Evolutionary conservation across 2,888 invertebrate species (phyloP).

Genomic region (Mantis religiosa): DNA sequence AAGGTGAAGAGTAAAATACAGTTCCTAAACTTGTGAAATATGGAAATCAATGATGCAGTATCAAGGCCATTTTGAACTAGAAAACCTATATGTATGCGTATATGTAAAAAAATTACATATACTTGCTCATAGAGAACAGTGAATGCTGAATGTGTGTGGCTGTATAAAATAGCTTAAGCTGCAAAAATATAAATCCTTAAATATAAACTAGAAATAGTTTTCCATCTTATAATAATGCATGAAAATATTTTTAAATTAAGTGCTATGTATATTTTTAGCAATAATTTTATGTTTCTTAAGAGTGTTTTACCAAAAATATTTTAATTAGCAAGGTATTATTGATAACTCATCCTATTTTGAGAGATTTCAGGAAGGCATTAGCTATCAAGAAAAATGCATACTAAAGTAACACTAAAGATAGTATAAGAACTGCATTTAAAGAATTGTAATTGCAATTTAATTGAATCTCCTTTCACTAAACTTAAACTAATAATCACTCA

Average conservation of each 20-base stretch:
- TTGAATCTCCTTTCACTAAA: too few species aligned
- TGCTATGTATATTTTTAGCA: not conserved
- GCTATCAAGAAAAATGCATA: not conserved
- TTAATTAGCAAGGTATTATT: not conserved
- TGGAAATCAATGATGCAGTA: not conserved
- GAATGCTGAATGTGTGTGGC: not conserved
- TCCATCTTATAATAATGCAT: not conserved
- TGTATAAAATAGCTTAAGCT: not conserved
- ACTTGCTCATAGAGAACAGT: not conserved
- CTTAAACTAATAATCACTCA: too few species aligned
- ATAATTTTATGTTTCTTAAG: not conserved
- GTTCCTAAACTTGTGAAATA: too few species aligned
- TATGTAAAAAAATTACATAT: not conserved
- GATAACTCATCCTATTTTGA: not conserved
- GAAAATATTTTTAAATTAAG: not conserved
- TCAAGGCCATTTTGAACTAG: not conserved
- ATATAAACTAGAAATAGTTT: not conserved
- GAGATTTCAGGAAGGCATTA: not conserved
- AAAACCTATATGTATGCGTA: not conserved
- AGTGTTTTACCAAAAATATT: not conserved
- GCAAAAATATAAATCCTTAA: not conserved
- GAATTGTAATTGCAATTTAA: too few species aligned
- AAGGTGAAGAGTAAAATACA: too few species aligned
- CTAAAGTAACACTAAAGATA: too few species aligned
- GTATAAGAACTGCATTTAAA: too few species aligned